Evolutionary conservation across 1,140 invertebrate species (phyloP).

Genomic region (Cherax destructor): DNA sequence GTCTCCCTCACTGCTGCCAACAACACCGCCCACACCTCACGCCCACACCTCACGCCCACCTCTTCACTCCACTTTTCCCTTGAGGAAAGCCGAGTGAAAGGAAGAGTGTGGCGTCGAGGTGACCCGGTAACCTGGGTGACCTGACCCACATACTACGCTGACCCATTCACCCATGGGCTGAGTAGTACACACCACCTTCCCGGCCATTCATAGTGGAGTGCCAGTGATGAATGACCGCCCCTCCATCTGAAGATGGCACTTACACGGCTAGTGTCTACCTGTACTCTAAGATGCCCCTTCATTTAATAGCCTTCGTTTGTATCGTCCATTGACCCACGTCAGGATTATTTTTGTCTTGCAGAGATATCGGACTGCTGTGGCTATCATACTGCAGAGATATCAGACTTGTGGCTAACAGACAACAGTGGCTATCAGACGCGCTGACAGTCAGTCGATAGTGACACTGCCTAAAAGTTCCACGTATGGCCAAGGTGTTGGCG

Average conservation of each 20-base stretch:
- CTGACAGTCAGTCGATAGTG: constrained; percentile 1
- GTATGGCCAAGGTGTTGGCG: constrained; percentile 40
- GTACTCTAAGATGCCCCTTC: not conserved
- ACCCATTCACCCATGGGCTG: constrained; percentile 6
- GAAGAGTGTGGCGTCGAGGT: constrained; percentile 28
- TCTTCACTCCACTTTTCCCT: not conserved
- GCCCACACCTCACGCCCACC: not conserved
- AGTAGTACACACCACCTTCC: constrained; percentile 17
- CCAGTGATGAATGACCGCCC: not conserved
- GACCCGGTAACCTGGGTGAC: constrained; percentile 42
- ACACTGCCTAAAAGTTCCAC: constrained; percentile 10
- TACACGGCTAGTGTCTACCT: not conserved
- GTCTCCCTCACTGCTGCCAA: not conserved
- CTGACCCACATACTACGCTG: constrained; percentile 20
- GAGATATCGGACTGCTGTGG: constrained; percentile 18
- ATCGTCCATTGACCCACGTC: constrained; percentile 24
- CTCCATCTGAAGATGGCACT: constrained; percentile 35
- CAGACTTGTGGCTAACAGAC: not conserved
- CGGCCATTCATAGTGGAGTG: not conserved
- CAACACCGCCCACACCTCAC: not conserved
- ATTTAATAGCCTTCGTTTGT: not conserved
- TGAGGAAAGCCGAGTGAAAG: constrained; percentile 47
- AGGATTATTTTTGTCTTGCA: not conserved
- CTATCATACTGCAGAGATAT: constrained; percentile 5
- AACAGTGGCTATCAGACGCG: not conserved